Evolutionary conservation across 1,140 invertebrate genomes (phyloP).

Genomic region (Drosophila jambulina): DNA sequence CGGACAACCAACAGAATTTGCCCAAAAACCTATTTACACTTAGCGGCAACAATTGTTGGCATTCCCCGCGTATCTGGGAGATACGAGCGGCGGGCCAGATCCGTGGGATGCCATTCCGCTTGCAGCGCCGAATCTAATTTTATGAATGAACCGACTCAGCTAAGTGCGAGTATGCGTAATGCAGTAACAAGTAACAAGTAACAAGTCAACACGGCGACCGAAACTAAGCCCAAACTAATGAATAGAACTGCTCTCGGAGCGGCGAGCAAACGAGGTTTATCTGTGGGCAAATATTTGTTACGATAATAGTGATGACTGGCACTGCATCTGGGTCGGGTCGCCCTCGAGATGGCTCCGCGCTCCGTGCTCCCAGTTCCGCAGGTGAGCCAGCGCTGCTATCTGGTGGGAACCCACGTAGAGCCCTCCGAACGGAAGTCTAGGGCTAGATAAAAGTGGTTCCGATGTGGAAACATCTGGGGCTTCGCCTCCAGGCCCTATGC

Average conservation of each 20-base stretch:
- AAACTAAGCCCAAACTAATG: slow-evolving; percentile 40
- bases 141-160: slow-evolving; percentile 75
- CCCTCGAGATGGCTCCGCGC: slow-evolving; percentile 5
- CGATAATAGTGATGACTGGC: slow-evolving; percentile 43
- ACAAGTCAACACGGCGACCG: slow-evolving; percentile 61
- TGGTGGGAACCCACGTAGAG: slow-evolving; percentile 27
- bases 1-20: slow-evolving; percentile 54
- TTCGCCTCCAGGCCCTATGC: slow-evolving; percentile 36
- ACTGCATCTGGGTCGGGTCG: slow-evolving; percentile 71
- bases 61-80: slow-evolving; percentile 50
- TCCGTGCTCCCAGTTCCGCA: slow-evolving; percentile 14
- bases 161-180: slow-evolving; percentile 84
- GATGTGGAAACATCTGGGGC: slow-evolving; percentile 58
- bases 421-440: slow-evolving; percentile 31
- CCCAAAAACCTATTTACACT: slow-evolving; percentile 63
- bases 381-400: not conserved
- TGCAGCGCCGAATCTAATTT: slow-evolving; percentile 58
- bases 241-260: slow-evolving; percentile 38
- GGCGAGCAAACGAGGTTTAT: slow-evolving; percentile 53
- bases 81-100: slow-evolving; percentile 28
- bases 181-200: slow-evolving; percentile 76
- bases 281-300: slow-evolving; percentile 64
- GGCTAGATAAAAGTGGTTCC: slow-evolving; percentile 44
- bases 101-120: slow-evolving; percentile 47
- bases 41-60: slow-evolving; percentile 68